Evolutionary conservation across 2,113 vertebrate genomes (phyloP), one percentile per base, ranked within the genome.

Genomic region (Labeo rohita): DNA sequence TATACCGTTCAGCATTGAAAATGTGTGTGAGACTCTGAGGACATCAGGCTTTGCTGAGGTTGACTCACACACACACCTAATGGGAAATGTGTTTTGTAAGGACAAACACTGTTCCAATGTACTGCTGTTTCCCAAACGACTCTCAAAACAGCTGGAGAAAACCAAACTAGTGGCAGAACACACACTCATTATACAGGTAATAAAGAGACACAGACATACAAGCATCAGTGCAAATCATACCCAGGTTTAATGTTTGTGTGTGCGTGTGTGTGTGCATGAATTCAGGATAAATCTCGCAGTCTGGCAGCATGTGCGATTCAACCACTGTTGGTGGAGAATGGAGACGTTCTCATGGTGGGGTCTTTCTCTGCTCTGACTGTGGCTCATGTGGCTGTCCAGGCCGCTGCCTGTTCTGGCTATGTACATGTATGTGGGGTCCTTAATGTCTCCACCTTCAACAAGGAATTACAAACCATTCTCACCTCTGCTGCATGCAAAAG

Each of bases 271-370:
- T 87, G 18, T 47, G 18, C 56, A 4, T 84, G 56, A 54, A 45
- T 72, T 7, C 89, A 98, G 98, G 97, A 98, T 90, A 97, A 96
- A 90, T 96, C 95, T 88, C 94, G 96, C 90, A 96, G 96, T 84
- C 90, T 99, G 6, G 96, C 96, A 36, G 96, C 95, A 0, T 96
- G 94, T 52, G 94, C 94, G 5, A 92, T 95, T 8, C 95, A 89
- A 80, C 94, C 94, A 0, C 94, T 98, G 89, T 7, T 97, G 94
- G 93, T 91, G 59, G 89, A 91, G 15, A 93, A 92, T 2, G 93
- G 92, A 0, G 96, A 98, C 7, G 50, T 98, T 78, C 86, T 99
- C 87, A 85, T 97, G 89, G 95, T 91, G 18, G 97, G 96, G 2
- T 83, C 87, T 50, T 96, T 96, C 84, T 98, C 97, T 0, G 93